Conservation (phyloP, 2,113 vertebrate species). For the Chaetorhynchus papuensis region DNA sequence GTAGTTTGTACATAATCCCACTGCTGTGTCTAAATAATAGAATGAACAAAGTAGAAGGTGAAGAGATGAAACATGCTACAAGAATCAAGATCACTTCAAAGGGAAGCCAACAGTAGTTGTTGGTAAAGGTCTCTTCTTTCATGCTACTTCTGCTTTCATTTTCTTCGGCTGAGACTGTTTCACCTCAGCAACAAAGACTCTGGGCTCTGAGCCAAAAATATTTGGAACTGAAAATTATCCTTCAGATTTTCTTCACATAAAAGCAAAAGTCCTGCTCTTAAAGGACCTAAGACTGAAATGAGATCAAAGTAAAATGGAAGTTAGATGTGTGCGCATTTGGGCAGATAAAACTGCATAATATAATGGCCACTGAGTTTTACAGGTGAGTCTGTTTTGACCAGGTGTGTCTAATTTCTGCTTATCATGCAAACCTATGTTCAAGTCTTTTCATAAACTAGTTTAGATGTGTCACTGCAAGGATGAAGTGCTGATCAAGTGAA, state of each 20-base stretch:
- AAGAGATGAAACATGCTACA: neutral
- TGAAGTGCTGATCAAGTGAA: neutral
- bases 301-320: neutral
- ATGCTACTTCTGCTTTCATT: neutral
- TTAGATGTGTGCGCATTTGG: neutral
- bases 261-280: neutral
- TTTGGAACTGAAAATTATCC: neutral
- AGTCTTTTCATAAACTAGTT: neutral
- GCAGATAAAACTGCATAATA: neutral
- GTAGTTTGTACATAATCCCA: neutral
- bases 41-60: neutral
- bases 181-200: neutral
- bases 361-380: neutral
- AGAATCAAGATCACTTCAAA: neutral
- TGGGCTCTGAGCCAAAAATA: neutral
- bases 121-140: neutral
- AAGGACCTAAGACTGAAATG: neutral
- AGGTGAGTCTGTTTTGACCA: neutral
- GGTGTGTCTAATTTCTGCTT: neutral
- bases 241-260: neutral
- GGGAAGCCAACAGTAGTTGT: neutral
- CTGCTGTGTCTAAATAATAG: neutral
- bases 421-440: neutral
- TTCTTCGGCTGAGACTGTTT: neutral
- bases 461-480: neutral